phyloP scores from a whole-genome alignment of 2,113 vertebrate species.

The Dicentrarchus labrax region DNA sequence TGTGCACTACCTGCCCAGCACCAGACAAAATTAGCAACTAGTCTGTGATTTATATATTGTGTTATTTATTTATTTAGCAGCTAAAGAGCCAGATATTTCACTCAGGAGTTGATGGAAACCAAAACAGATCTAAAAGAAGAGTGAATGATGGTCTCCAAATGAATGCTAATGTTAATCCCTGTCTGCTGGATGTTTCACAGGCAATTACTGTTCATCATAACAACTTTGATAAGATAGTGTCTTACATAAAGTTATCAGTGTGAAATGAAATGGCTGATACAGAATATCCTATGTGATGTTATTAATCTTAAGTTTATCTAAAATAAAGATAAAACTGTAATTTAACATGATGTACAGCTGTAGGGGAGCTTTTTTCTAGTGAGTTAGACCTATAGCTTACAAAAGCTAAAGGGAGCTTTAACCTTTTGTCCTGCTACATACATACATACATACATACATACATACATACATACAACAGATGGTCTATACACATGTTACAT shows the following conservation, averaged over 20 bases:
- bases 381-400: too few relatives aligned
- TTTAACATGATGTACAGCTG: neutral
- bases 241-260: neutral
- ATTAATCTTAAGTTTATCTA: neutral
- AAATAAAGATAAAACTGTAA: neutral
- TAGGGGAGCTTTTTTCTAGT: too few relatives aligned
- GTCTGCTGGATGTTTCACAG: neutral
- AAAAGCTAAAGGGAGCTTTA: neutral
- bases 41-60: neutral
- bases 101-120: neutral
- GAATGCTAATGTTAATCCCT: neutral
- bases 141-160: neutral
- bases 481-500: neutral
- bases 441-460: neutral
- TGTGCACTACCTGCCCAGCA: neutral
- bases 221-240: neutral
- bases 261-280: neutral
- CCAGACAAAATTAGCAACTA: neutral
- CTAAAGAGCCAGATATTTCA: neutral
- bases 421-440: neutral
- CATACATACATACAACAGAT: too few relatives aligned
- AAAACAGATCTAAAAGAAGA: neutral
- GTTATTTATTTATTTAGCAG: neutral
- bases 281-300: neutral
- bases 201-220: neutral